Conservation (phyloP, 2,888 invertebrate genomes). For the Parnassius glacialis region DNA sequence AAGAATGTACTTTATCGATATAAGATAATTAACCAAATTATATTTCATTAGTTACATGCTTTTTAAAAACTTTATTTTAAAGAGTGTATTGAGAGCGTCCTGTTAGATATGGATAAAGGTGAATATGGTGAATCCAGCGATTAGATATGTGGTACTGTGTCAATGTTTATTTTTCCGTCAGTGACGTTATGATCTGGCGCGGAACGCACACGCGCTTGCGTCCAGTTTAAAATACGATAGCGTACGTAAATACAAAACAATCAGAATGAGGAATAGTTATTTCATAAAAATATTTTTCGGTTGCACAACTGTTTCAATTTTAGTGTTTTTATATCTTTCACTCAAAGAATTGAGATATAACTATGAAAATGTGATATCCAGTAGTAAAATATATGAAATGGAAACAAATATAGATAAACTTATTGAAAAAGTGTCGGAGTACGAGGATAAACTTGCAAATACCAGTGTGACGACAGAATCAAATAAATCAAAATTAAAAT, state of each 20-base stretch:
- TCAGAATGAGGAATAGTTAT: conserved; percentile 29
- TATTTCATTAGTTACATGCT: too few species aligned
- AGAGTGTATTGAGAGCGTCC: too few species aligned
- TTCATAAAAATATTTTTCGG: conserved; percentile 28
- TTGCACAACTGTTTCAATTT: conserved; percentile 24
- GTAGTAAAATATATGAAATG: conserved; percentile 21
- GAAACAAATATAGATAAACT: conserved; percentile 18
- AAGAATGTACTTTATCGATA: too few species aligned
- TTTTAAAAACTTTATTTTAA: too few species aligned
- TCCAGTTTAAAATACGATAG: not conserved
- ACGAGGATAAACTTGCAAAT: conserved; percentile 4
- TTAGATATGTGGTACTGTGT: conserved; percentile 17
- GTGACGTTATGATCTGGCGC: conserved; percentile 22
- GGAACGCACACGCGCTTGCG: conserved; percentile 20
- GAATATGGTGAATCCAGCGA: conserved; percentile 3
- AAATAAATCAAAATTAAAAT: conserved; percentile 37
- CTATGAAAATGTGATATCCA: conserved; percentile 18
- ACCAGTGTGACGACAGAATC: conserved; percentile 2
- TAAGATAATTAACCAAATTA: too few species aligned
- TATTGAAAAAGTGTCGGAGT: conserved; percentile 15
- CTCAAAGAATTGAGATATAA: conserved; percentile 25
- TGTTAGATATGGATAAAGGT: not conserved
- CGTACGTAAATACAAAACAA: conserved; percentile 9
- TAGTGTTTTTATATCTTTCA: conserved; percentile 30
- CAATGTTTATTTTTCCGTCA: conserved; percentile 23